Conservation (phyloP, 2,797 vertebrate genomes). For the Acridotheres tristis region DNA sequence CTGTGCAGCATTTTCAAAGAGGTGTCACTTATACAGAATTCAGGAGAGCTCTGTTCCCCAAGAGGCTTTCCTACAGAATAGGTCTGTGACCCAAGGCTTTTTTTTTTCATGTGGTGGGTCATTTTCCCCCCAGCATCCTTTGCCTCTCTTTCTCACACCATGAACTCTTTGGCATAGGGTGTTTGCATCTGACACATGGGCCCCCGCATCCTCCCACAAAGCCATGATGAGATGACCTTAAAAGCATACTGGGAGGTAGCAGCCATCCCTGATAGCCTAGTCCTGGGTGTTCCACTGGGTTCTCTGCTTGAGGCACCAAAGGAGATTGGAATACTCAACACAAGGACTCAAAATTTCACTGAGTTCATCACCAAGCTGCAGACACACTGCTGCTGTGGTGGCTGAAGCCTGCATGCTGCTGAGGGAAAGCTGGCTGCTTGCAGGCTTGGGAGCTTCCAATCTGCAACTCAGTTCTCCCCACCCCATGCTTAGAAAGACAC, state of each 20-base stretch:
- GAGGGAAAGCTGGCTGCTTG: not conserved
- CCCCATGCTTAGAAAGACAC: not conserved
- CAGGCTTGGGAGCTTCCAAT: not conserved
- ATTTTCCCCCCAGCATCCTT: not conserved
- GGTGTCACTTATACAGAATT: not conserved
- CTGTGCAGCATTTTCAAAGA: not conserved
- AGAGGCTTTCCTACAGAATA: not conserved
- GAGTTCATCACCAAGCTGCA: not conserved
- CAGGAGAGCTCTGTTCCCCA: not conserved
- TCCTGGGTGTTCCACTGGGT: not conserved
- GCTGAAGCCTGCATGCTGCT: not conserved
- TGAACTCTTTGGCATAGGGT: not conserved
- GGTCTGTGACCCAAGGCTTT: not conserved
- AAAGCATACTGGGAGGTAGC: not conserved
- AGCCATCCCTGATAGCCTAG: not conserved
- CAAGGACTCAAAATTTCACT: not conserved
- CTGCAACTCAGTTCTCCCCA: not conserved
- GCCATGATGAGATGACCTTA: not conserved
- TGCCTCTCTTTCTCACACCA: not conserved
- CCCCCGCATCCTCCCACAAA: fast-evolving
- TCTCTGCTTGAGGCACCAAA: not conserved
- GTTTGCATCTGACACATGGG: not conserved
- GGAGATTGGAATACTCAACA: not conserved
- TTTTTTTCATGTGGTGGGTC: not conserved
- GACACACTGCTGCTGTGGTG: fast-evolving